Percentiles rank a stretch among this genome's conserved stretches.
Evolutionary conservation across 2,888 invertebrate species (phyloP).

Genomic region (Xestoiulus laeticollis): DNA sequence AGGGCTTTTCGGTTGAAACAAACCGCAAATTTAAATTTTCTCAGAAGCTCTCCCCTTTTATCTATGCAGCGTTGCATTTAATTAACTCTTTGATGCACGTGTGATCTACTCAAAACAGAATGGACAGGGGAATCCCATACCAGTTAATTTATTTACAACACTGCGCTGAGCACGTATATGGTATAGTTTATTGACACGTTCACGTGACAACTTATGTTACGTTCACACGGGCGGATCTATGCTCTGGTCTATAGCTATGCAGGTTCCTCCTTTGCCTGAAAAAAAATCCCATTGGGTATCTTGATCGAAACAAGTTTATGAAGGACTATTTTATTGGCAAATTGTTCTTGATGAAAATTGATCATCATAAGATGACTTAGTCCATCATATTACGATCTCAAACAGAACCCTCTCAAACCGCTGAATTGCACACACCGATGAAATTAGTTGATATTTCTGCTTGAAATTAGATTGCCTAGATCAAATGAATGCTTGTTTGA

Average conservation of each 20-base stretch:
- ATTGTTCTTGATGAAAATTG: neutral
- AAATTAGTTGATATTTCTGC: too few species aligned
- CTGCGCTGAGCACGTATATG: neutral
- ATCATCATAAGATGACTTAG: neutral
- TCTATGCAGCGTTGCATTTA: conserved; percentile 13
- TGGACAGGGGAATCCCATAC: neutral
- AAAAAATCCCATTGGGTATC: neutral
- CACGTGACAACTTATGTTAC: neutral
- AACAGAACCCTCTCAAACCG: too few species aligned
- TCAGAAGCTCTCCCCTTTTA: conserved; percentile 20
- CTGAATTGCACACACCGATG: too few species aligned
- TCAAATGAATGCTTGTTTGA: too few species aligned
- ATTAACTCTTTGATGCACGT: conserved; percentile 7
- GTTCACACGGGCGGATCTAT: neutral
- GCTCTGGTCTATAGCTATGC: too few species aligned
- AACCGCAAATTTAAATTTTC: conserved; percentile 35
- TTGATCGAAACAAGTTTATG: neutral
- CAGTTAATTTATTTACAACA: neutral
- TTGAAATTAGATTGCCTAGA: too few species aligned
- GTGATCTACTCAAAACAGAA: neutral
- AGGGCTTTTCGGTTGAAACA: conserved; percentile 20
- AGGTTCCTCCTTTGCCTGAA: neutral
- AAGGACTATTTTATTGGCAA: neutral
- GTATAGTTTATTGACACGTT: neutral
- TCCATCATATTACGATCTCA: too few species aligned